Evolutionary conservation across 2,888 invertebrate species (phyloP).

Genomic region (Globia sparganii): DNA sequence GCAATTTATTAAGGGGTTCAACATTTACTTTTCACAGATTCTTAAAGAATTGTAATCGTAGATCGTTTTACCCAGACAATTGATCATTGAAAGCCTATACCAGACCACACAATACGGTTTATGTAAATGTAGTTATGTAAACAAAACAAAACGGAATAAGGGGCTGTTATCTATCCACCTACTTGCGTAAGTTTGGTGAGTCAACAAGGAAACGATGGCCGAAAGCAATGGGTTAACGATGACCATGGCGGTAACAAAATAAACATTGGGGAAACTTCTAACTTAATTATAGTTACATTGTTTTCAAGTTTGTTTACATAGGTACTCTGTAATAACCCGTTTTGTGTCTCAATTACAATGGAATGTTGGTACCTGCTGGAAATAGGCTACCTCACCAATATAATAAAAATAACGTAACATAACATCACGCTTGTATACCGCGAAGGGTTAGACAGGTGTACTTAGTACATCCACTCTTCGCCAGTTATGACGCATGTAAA

Average conservation of each 20-base stretch:
- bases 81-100: no score
- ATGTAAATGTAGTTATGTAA: slow-evolving; percentile 10
- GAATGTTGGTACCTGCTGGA: slow-evolving; percentile 4
- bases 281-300: slow-evolving; percentile 50
- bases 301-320: slow-evolving; percentile 54
- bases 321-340: slow-evolving; percentile 39
- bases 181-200: slow-evolving; percentile 45
- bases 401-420: not conserved
- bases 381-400: slow-evolving; percentile 5
- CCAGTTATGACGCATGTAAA: not conserved
- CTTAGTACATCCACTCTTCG: not conserved
- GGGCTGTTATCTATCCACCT: slow-evolving; percentile 30
- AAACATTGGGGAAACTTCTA: slow-evolving; percentile 48
- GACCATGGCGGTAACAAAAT: slow-evolving; percentile 48
- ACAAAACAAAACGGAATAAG: slow-evolving; percentile 29
- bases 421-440: not conserved
- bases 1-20: not conserved
- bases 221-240: slow-evolving; percentile 51
- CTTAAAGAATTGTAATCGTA: not conserved
- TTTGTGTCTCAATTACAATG: slow-evolving; percentile 40
- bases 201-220: slow-evolving; percentile 44
- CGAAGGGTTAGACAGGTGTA: not conserved
- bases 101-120: not conserved
- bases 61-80: not conserved
- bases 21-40: not conserved